Evolutionary conservation across 2,797 vertebrate species (phyloP).

Genomic region (Salmo trutta): DNA sequence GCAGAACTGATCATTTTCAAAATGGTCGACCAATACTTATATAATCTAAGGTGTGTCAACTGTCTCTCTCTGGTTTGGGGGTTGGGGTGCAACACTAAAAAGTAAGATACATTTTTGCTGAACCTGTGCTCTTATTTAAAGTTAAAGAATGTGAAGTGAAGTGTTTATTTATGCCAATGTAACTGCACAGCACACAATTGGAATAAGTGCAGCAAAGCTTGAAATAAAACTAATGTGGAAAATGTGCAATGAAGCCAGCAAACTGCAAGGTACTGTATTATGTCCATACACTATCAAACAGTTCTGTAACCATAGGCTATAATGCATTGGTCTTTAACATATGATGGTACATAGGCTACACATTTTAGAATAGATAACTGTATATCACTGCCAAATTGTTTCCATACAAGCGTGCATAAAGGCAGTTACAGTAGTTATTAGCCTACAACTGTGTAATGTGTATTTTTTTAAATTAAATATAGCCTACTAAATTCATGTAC

Average conservation of each 20-base stretch:
- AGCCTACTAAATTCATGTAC: neutral
- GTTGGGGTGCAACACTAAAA: neutral
- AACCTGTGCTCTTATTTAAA: neutral
- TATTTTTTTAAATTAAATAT: neutral
- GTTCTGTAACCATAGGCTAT: neutral
- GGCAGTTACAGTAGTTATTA: neutral
- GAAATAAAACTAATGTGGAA: neutral
- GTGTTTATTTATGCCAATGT: neutral
- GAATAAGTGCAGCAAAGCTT: too few relatives aligned
- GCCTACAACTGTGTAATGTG: neutral
- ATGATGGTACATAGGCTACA: neutral
- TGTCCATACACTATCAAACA: neutral
- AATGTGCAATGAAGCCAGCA: too few relatives aligned
- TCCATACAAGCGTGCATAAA: neutral
- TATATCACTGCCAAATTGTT: neutral
- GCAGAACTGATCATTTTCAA: neutral
- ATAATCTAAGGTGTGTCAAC: neutral
- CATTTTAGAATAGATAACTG: slow-evolving; percentile 1
- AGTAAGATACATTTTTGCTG: neutral
- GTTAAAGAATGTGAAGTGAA: neutral
- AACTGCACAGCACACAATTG: neutral
- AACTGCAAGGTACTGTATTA: too few relatives aligned
- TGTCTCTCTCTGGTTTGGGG: neutral
- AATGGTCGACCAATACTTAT: neutral
- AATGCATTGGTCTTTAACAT: neutral